Base-by-base conservation (phyloP, 1,140 invertebrate genomes). In the Amyelois transitella region DNA sequence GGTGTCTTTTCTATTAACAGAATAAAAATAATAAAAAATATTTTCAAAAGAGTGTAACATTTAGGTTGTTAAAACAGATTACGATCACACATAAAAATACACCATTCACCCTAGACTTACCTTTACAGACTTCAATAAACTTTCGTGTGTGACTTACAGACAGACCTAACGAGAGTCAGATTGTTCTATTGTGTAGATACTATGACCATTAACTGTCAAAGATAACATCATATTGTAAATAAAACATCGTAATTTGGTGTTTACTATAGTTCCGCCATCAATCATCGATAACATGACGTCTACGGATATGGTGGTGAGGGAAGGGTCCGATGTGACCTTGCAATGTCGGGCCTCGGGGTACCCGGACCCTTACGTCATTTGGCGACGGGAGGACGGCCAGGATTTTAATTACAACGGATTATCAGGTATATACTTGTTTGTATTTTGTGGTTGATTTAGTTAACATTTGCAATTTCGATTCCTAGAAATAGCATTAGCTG, bases 281-380 rank as follows among this genome's bases (percentile, higher is more conserved):
- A 97, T 96, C 64, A 91, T 96, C 51, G 93, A 95, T 78, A 92
- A 94, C 64, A 94, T 96, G 86, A 95, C 95, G 18, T 96, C 94
- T 72, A 93, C 94, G 8, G 96, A 98, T 75, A 94, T 97, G 90
- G 95, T 97, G 18, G 96, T 97, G 1, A 90, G 96, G 17, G 96
- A 98, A 89, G 94, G 94, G 2, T 92, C 93, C 8, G 97, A 97
- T 78, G 94, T 97, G 18, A 95, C 94, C 12, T 89, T 98, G 81
- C 92, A 92, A 43, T 98, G 96, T 81, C 94, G 94, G 76, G 96
- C 96, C n/a, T 91, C 91, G 12, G 96, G 96, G 50, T 96, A 96
- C 82, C 96, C 96, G 0, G 94, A 95, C 59, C 96, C 96, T 47
- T 96, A 96, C 72, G 93, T 97, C 60, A 96, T 96, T 92, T 97